Conservation (phyloP, 2,888 invertebrate species). For the Morpho helenor region DNA sequence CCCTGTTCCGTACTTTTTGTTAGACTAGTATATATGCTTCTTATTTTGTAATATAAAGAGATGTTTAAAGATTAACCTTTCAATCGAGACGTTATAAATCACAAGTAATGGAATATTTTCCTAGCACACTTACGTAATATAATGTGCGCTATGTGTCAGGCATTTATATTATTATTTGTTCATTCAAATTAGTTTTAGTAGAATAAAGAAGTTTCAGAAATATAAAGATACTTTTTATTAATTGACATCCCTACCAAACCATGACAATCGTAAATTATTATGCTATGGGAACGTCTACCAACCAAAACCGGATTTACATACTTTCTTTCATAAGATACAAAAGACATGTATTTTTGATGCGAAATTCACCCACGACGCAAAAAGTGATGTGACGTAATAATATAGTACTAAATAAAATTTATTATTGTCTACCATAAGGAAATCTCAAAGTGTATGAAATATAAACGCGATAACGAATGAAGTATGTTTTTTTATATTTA, state of each 20-base stretch:
- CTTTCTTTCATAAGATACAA: conserved; percentile 21
- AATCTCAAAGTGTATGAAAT: no score
- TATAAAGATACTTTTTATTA: no score
- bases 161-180: conserved; percentile 7
- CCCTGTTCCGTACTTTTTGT: no score
- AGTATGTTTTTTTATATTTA: no score
- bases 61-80: no score
- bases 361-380: conserved; percentile 3
- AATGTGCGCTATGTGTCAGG: neutral
- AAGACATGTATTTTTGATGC: conserved; percentile 11
- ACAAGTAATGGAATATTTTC: conserved; percentile 18
- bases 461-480: no score
- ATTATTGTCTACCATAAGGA: neutral
- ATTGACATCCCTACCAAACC: no score
- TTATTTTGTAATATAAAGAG: no score
- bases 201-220: no score
- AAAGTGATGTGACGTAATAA: neutral
- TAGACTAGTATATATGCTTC: no score
- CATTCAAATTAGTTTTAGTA: neutral
- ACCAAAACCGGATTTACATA: conserved; percentile 18
- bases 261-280: conserved; percentile 1
- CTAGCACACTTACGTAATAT: conserved; percentile 20
- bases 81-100: neutral
- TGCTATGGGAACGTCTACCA: conserved; percentile 6
- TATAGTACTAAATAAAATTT: neutral